Conservation (phyloP, 2,113 vertebrate species). For the Oenanthe melanoleuca region DNA sequence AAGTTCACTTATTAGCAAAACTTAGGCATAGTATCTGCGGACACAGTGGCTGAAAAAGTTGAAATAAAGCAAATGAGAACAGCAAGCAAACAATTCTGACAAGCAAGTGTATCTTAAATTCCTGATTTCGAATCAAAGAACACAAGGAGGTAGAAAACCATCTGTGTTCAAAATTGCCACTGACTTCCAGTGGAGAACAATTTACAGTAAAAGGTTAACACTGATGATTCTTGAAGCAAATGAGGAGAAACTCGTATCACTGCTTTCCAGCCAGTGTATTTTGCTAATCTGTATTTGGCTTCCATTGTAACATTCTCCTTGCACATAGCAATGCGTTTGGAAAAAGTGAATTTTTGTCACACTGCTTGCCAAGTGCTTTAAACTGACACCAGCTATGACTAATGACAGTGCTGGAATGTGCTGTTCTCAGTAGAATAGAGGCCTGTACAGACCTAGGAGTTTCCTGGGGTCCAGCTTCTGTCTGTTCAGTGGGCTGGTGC, state of each 20-base stretch:
- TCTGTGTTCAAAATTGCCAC: background rate
- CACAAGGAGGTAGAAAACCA: background rate
- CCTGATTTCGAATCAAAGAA: background rate
- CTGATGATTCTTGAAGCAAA: conserved; percentile 8
- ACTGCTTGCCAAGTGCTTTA: conserved; percentile 76
- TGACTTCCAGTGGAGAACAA: background rate
- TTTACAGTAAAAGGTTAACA: conserved; percentile 30
- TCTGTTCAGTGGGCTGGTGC: conserved; percentile 81
- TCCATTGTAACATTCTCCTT: conserved; percentile 56
- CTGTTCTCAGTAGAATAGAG: conserved; percentile 75
- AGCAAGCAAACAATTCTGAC: conserved; percentile 47
- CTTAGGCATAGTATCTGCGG: background rate
- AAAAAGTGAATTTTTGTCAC: conserved; percentile 72
- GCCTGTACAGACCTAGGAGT: conserved; percentile 78
- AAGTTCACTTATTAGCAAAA: background rate
- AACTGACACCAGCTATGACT: conserved; percentile 76
- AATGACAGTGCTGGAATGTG: conserved; percentile 79
- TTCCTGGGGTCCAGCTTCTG: conserved; percentile 84
- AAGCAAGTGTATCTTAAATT: conserved; percentile 52
- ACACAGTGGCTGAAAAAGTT: background rate
- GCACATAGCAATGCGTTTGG: conserved; percentile 66
- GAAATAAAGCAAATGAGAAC: conserved; percentile 39
- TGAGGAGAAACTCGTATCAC: background rate
- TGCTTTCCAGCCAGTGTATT: conserved; percentile 51
- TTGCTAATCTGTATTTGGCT: conserved; percentile 62